Evolutionary conservation across 1,140 invertebrate genomes (phyloP), one percentile per base, ranked within the genome.

Genomic region (Bursaphelenchus mucronatus): DNA sequence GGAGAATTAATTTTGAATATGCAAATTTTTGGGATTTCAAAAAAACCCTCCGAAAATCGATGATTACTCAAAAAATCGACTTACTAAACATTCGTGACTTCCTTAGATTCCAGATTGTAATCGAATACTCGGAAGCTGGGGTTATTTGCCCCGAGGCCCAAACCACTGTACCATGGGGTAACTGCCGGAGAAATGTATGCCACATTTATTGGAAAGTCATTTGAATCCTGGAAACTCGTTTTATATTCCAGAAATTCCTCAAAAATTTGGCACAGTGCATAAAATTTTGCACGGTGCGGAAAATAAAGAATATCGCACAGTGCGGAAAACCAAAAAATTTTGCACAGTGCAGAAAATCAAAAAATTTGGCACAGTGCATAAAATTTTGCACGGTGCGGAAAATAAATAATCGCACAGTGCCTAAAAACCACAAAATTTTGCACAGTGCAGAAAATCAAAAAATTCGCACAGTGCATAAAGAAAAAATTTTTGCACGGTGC

Each of bases 21-120:
- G 3, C 6, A 9, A 13, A 6, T 21, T 47, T 8, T 8, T 41
- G n/a, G n/a, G n/a, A n/a, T n/a, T n/a, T n/a, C n/a, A 10, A 8
- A 19, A n/a, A n/a, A n/a, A n/a, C n/a, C n/a, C n/a, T n/a, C n/a
- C n/a, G n/a, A n/a, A n/a, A n/a, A n/a, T 56, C 8, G n/a, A 19
- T 19, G 13, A n/a, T 11, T 19, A n/a, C 7, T 15, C 57, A n/a
- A 11, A n/a, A 63, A 15, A 21, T 15, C 6, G 40, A 61, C 71
- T 45, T 57, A 76, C 73, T 41, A 56, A 41, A 76, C 69, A 44
- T 76, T 71, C 66, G 55, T 57, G 47, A 70, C 63, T 19, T 67
- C 68, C 62, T 52, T 63, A 11, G n/a, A 49, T 11, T 47, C 49
- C 9, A 45, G n/a, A 11, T 71, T 47, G 59, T 69, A 71, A 10